Percentiles rank a stretch among this genome's conserved stretches.
Conservation (phyloP, 2,797 vertebrate genomes). For the Pantherophis vulpinus region DNA sequence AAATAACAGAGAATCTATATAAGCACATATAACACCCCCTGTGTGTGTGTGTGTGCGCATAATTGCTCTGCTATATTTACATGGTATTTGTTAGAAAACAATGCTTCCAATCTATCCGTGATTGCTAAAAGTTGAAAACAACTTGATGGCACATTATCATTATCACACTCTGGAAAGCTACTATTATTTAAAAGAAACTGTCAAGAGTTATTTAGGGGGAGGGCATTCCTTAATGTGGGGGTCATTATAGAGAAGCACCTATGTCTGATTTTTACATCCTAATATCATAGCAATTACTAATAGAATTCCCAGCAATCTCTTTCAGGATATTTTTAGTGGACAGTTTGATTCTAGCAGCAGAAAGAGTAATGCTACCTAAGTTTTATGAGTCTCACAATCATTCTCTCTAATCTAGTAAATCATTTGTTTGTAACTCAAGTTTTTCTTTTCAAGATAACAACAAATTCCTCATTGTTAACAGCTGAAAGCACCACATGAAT, state of each 20-base stretch:
- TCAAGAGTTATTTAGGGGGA: not conserved
- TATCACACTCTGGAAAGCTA: not conserved
- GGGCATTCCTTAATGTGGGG: not conserved
- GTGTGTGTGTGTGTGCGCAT: not conserved
- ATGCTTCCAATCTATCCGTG: not conserved
- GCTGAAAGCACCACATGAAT: not conserved
- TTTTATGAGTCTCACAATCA: not conserved
- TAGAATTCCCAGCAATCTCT: not conserved
- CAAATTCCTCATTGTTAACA: not conserved
- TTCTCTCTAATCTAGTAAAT: not conserved
- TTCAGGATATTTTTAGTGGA: not conserved
- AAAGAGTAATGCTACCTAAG: not conserved
- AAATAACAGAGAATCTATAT: not conserved
- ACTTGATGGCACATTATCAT: not conserved
- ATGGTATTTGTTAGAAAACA: not conserved
- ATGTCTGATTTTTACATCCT: not conserved
- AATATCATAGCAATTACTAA: not conserved
- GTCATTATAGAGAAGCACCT: not conserved
- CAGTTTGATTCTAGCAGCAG: not conserved
- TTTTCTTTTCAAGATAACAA: not conserved
- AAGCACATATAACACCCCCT: not conserved
- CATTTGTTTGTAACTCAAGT: not conserved
- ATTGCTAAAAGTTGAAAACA: not conserved
- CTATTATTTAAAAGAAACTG: not conserved
- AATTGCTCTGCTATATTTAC: not conserved